A percentile compares a stretch with the other conserved stretches of the same genome.
phyloP scores from a whole-genome alignment of 2,797 vertebrate genomes.

The Typhlichthys eigenmanni region DNA sequence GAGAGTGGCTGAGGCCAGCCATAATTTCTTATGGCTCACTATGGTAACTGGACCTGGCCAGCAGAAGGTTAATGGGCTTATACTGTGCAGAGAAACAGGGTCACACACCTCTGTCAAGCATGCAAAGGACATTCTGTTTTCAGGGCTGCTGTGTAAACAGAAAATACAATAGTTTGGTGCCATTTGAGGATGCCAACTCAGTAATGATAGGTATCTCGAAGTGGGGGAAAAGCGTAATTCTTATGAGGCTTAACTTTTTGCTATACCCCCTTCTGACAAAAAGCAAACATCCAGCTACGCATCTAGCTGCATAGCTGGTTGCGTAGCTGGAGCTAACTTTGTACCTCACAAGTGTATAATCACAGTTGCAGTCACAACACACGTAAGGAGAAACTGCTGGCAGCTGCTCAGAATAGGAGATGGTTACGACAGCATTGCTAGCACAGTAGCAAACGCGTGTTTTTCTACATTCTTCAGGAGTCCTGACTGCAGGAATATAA shows the following conservation, averaged over 20 bases:
- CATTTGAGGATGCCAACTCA: slow-evolving; percentile 58
- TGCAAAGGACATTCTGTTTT: slow-evolving; percentile 65
- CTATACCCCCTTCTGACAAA: slow-evolving; percentile 32
- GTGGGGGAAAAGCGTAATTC: slow-evolving; percentile 40
- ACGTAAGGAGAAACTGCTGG: slow-evolving; percentile 55
- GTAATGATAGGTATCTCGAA: slow-evolving; percentile 39
- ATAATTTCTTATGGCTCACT: slow-evolving; percentile 77
- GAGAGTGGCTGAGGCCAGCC: slow-evolving; percentile 64
- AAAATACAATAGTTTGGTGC: slow-evolving; percentile 69
- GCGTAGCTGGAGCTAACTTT: slow-evolving; percentile 53
- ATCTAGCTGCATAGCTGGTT: slow-evolving; percentile 17
- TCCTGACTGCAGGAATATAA: slow-evolving; percentile 20
- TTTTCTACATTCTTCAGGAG: slow-evolving; percentile 1
- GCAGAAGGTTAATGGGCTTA: slow-evolving; percentile 77
- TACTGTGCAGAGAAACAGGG: slow-evolving; percentile 74
- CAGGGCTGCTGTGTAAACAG: slow-evolving; percentile 66
- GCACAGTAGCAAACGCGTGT: slow-evolving; percentile 27
- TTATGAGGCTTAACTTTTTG: slow-evolving; percentile 29
- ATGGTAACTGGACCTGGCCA: slow-evolving; percentile 73
- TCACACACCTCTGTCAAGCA: slow-evolving; percentile 73
- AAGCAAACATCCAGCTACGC: slow-evolving; percentile 23
- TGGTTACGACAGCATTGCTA: slow-evolving; percentile 52
- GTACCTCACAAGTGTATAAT: slow-evolving; percentile 53
- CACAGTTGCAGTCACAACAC: slow-evolving; percentile 48
- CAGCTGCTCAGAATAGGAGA: slow-evolving; percentile 46